Evolutionary conservation across 2,888 invertebrate species (phyloP).

Genomic region (Agrenia bidenticulata): DNA sequence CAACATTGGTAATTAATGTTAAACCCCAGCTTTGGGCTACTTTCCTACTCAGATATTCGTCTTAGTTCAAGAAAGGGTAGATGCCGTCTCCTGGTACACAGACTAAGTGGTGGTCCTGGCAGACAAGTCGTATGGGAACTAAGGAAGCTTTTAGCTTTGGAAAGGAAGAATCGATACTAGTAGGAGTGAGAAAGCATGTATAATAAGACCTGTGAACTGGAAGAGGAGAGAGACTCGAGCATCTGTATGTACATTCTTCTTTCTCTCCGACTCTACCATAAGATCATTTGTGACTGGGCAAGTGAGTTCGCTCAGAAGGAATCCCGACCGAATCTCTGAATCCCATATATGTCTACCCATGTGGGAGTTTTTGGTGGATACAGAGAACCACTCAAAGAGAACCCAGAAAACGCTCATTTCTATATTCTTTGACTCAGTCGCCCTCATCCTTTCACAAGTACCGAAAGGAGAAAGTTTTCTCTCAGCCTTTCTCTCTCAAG

Average conservation of each 20-base stretch:
- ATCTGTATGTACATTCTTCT: not conserved
- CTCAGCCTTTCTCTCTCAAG: not conserved
- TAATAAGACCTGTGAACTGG: no score
- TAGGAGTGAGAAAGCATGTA: no score
- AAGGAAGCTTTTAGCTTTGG: no score
- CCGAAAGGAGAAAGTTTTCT: not conserved
- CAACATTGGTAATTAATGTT: no score
- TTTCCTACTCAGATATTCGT: no score
- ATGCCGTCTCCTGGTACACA: not conserved
- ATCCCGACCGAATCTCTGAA: slow-evolving; percentile 6
- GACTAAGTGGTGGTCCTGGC: not conserved
- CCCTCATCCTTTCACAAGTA: slow-evolving; percentile 7
- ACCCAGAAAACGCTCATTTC: not conserved
- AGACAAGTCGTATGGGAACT: no score
- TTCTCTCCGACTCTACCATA: not conserved
- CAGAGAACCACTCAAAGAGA: slow-evolving; percentile 1
- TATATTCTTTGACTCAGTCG: slow-evolving; percentile 10
- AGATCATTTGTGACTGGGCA: slow-evolving; percentile 6
- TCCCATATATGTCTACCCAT: not conserved
- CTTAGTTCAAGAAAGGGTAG: no score
- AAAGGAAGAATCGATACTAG: no score
- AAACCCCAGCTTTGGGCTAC: no score
- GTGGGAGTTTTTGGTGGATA: slow-evolving; percentile 10
- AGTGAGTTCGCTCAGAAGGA: not conserved
- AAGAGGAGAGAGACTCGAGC: no score